Conservation (phyloP, 2,888 invertebrate genomes). For the Calliopum simillimum region DNA sequence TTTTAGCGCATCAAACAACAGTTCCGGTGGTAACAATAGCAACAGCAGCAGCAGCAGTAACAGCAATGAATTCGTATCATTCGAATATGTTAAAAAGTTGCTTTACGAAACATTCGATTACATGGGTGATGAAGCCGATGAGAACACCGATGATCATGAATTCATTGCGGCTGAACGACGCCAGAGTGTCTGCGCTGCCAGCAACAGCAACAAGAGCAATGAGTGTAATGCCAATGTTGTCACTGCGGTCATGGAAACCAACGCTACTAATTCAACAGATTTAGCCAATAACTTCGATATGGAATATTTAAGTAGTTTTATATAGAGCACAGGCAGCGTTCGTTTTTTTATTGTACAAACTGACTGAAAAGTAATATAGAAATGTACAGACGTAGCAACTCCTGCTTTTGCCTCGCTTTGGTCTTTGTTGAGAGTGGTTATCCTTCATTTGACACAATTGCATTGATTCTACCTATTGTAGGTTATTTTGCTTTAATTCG, state of each 20-base stretch:
- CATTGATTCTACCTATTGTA: no score
- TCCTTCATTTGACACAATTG: no score
- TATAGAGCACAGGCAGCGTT: conserved; percentile 40
- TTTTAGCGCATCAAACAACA: conserved; percentile 31
- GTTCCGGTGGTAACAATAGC: conserved; percentile 34
- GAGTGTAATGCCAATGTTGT: conserved; percentile 42
- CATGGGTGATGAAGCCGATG: conserved; percentile 44
- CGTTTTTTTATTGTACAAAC: conserved; percentile 15
- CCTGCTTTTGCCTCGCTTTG: neutral
- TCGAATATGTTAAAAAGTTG: conserved; percentile 67
- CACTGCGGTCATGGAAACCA: conserved; percentile 14
- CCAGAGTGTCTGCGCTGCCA: conserved; percentile 5
- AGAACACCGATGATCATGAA: neutral
- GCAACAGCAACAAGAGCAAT: conserved; percentile 38
- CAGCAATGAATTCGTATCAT: conserved; percentile 63
- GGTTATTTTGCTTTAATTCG: no score
- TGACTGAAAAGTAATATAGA: conserved; percentile 23
- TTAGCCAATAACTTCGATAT: conserved; percentile 62
- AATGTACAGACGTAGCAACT: neutral
- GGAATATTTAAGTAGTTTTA: conserved; percentile 64
- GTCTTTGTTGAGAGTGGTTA: no score
- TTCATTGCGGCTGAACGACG: conserved; percentile 14
- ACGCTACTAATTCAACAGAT: conserved; percentile 43
- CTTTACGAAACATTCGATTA: conserved; percentile 62
- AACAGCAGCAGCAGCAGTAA: conserved; percentile 23